Evolutionary conservation across 1,140 invertebrate genomes (phyloP), one percentile per base, ranked within the genome.

Genomic region (Eubasilissa regina): DNA sequence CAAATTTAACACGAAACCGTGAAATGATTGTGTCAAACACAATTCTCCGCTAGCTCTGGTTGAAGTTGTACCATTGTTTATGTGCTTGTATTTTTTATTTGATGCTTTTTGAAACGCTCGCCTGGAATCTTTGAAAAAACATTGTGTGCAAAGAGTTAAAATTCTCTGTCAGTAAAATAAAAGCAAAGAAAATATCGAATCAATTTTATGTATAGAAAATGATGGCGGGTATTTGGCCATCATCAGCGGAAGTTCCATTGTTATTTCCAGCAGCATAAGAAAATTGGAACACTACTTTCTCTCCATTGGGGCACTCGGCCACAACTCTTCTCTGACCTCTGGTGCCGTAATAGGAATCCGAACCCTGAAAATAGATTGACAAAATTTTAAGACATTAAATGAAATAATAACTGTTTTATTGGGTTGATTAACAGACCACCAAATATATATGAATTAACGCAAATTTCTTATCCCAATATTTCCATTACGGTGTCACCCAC

Each of bases 151-250:
- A 55, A 13, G 51, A 55, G 13, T n/a, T 64, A 64, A 17, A 56
- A 56, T 56, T 44, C 43, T 19, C n/a, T 21, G 60, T 25, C 47
- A 72, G 15, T 19, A 72, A 1, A n/a, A 43, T 55, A 55, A 74
- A 45, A 75, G 11, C 25, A 17, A 60, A 19, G n/a, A 55, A 6
- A 56, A 74, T 80, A 60, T 75, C 73, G 84, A 84, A 83, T 84
- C 84, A 66, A 84, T 85, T 87, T 35, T 88, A 92, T 75, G 89
- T 91, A 83, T 92, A 96, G 87, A 97, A 97, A 80, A 97, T 95
- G 68, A 97, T 94, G 86, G 96, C 95, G 10, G 96, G 96, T 83
- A 97, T 96, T 87, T 97, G 96, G 77, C 96, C 96, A 87, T 96
- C 95, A 85, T 97, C 96, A 0, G 97, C 94, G 3, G 94, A 95